Evolutionary conservation across 1,140 invertebrate genomes (phyloP), one percentile per base, ranked within the genome.

Genomic region (Hesperophylax magnus): DNA sequence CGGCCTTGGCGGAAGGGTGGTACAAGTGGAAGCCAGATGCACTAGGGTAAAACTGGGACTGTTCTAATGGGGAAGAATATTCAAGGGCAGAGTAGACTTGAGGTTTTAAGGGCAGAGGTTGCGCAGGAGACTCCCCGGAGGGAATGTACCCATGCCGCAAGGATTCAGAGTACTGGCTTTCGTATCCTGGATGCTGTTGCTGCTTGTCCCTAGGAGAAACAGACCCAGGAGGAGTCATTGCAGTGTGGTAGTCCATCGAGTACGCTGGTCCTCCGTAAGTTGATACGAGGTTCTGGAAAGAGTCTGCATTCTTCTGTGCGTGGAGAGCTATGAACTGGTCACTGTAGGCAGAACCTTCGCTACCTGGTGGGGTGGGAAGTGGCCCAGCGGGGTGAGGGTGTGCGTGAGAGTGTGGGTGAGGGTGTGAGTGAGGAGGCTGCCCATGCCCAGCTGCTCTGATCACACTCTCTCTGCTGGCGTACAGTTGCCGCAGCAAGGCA

Each of bases 171-270:
- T 89, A 87, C 83, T 88, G 81, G 67, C 86, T 86, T 82, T 89
- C 87, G 78, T 80, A 47, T 27, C 83, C 81, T 0, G 83, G 77
- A 71, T 90, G 88, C 81, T 92, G 93, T 84, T 93, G 93, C 86
- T 94, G 94, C 86, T 96, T 97, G 85, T 98, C 97, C 63, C 96
- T 91, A 0, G 97, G 97, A 9, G 97, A 98, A 0, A 98, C 97
- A 2, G 97, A 98, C 0, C 96, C 97, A 14, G 97, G 97, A 61
- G 97, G 97, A 0, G 97, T 98, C 95, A 98, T 98, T 17, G 97
- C 96, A 31, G 96, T 96, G 86, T 96, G 95, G 85, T 96, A 96
- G 85, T 96, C 95, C 20, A 95, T 92, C 3, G 92, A 92, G 84
- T 96, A 96, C 24, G 92, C 92, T 6, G 83, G 83, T 9, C 82